A percentile compares a stretch with the other conserved stretches of the same genome.
Conservation (phyloP, 1,140 invertebrate genomes). For the Rhagoletis zephyria region DNA sequence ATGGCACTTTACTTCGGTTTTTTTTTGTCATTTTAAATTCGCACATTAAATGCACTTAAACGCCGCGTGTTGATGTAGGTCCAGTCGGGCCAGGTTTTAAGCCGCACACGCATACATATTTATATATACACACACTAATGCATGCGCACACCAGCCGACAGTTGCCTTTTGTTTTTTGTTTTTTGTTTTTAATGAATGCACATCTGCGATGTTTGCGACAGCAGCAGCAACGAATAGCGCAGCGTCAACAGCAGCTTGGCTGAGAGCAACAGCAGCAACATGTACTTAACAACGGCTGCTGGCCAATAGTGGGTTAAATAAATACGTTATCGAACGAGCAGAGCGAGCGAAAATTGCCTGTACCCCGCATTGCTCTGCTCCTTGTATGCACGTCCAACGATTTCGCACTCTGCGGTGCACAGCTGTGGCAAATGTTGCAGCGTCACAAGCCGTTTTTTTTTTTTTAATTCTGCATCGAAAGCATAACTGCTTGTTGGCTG, state of each 20-base stretch:
- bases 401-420: neutral
- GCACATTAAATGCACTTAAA: constrained; percentile 21
- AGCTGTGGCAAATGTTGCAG: constrained; percentile 32
- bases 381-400: neutral
- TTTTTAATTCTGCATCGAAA: neutral
- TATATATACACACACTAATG: neutral
- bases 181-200: constrained; percentile 9
- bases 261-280: neutral
- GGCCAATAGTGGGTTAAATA: constrained; percentile 5
- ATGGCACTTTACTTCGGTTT: neutral
- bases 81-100: constrained; percentile 58
- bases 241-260: neutral
- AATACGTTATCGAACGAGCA: no score
- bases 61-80: constrained; percentile 63
- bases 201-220: neutral
- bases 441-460: neutral
- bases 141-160: neutral
- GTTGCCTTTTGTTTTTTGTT: constrained; percentile 1
- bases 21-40: constrained; percentile 10
- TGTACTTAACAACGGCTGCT: neutral
- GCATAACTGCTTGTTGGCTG: neutral
- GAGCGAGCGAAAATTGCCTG: no score
- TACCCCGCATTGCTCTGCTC: neutral
- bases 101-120: neutral
- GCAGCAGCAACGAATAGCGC: neutral